A percentile compares a stretch with the other conserved stretches of the same genome.
Evolutionary conservation across 1,140 invertebrate species (phyloP).

Genomic region (Drosophila watanabei): DNA sequence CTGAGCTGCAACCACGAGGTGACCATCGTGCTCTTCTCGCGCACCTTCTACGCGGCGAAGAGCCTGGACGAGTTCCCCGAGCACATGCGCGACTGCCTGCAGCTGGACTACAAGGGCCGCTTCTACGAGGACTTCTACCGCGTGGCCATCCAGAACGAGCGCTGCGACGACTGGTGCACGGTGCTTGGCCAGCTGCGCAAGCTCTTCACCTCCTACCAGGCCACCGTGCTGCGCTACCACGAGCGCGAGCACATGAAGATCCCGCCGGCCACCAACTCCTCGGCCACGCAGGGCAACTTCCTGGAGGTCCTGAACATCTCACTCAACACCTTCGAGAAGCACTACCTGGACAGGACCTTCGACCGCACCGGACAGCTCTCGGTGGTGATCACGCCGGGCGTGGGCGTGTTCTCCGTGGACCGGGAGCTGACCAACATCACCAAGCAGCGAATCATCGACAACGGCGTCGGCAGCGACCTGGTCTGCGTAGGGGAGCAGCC

Average conservation of each 20-base stretch:
- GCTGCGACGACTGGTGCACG: slow-evolving; percentile 98
- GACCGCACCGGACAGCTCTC: slow-evolving; percentile 99
- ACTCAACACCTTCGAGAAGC: slow-evolving; percentile 99
- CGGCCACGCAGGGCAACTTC: slow-evolving; percentile 98
- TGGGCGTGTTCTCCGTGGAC: slow-evolving; percentile 99
- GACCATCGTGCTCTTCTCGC: slow-evolving; percentile 98
- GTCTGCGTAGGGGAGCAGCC: slow-evolving; percentile 99
- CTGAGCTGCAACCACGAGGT: slow-evolving; percentile 97
- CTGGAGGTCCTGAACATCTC: slow-evolving; percentile 99
- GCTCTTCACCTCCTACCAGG: slow-evolving; percentile 96
- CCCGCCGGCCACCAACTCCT: slow-evolving; percentile 95
- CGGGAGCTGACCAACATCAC: slow-evolving; percentile 98
- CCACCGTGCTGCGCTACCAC: slow-evolving; percentile 94
- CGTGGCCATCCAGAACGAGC: slow-evolving; percentile 98
- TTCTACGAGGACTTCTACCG: slow-evolving; percentile 99
- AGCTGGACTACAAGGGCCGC: slow-evolving; percentile 96
- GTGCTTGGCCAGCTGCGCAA: slow-evolving; percentile 94
- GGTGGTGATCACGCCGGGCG: slow-evolving; percentile 98
- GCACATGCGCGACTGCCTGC: slow-evolving; percentile 96
- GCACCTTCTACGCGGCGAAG: slow-evolving; percentile 97
- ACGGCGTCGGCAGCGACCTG: slow-evolving; percentile 96
- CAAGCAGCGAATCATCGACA: slow-evolving; percentile 99
- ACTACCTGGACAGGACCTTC: slow-evolving; percentile 98
- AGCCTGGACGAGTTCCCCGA: slow-evolving; percentile 96
- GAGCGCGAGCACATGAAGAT: slow-evolving; percentile 90